Conservation (phyloP, 2,888 invertebrate species). For the Pterobdella sp. region DNA sequence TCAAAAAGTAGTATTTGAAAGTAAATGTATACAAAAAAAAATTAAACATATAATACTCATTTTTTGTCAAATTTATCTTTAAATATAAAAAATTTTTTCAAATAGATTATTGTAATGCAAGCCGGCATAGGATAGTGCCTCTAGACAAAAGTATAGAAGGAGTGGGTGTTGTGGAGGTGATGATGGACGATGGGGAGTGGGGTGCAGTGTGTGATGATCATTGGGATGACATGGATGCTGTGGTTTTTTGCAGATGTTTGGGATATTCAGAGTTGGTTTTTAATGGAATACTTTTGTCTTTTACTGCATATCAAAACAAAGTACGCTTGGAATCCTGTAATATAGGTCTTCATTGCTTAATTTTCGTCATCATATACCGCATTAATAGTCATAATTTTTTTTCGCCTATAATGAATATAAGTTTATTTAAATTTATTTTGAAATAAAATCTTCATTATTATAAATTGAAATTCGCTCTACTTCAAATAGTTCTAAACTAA, state of each 20-base stretch:
- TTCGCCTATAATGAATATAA: too few species aligned
- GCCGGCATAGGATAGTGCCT: constrained; percentile 30
- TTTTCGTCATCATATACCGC: neutral
- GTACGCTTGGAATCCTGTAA: too few species aligned
- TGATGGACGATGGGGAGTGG: constrained; percentile 30
- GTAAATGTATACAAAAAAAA: too few species aligned
- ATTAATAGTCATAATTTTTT: too few species aligned
- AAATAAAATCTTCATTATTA: too few species aligned
- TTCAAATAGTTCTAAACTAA: neutral
- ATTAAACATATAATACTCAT: too few species aligned
- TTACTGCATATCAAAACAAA: too few species aligned
- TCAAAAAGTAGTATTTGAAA: too few species aligned
- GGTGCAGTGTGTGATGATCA: constrained; percentile 35
- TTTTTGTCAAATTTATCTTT: too few species aligned
- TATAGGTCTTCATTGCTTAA: too few species aligned
- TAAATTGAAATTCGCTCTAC: neutral
- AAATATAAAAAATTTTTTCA: neutral
- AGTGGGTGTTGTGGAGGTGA: constrained; percentile 36
- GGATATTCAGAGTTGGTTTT: constrained; percentile 31
- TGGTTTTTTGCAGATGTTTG: constrained; percentile 35
- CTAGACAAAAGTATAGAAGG: constrained; percentile 27
- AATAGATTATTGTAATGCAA: constrained; percentile 6
- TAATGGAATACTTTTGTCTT: too few species aligned
- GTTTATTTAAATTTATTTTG: too few species aligned
- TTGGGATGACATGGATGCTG: constrained; percentile 36